These are phyloP conservation scores for Automeris io DNA, from an alignment of 2,888 invertebrate genomes.

Conservation along the genomic window DNA sequence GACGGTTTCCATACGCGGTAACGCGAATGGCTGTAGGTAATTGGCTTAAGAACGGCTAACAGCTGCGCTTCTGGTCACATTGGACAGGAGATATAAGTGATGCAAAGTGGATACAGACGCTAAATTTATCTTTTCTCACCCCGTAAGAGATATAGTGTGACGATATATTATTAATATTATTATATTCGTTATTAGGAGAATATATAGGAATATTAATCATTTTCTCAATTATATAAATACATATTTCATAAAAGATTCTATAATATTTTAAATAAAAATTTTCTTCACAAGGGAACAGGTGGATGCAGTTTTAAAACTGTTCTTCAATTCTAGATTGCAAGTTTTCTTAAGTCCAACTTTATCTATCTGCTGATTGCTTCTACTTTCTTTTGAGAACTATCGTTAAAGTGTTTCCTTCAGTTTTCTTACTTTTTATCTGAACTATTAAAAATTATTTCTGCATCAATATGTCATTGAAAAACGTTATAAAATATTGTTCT, in stretches of 20 bases:
- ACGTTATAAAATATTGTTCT: slow-evolving; percentile 9
- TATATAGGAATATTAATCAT: slow-evolving; percentile 10
- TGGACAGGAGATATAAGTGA: no score
- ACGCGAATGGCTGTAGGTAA: no score
- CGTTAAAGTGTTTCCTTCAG: slow-evolving; percentile 45
- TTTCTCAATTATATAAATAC: slow-evolving; percentile 21
- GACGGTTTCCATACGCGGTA: no score
- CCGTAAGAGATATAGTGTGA: no score
- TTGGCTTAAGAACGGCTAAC: no score
- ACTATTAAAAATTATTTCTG: slow-evolving; percentile 29
- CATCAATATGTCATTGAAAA: slow-evolving; percentile 13
- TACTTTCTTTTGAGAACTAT: slow-evolving; percentile 47
- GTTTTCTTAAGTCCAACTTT: slow-evolving; percentile 53
- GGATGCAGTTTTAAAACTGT: slow-evolving; percentile 55
- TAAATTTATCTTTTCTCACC: no score
- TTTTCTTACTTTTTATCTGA: slow-evolving; percentile 29
- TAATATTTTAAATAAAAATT: slow-evolving; percentile 34
- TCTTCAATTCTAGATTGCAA: slow-evolving; percentile 54
- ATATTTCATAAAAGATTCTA: slow-evolving; percentile 25
- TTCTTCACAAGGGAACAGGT: slow-evolving; percentile 36
- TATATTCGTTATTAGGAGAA: no score
- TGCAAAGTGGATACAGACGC: no score
- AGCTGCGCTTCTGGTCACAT: no score
- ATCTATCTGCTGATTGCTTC: slow-evolving; percentile 65
- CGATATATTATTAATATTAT: no score